phyloP scores from a whole-genome alignment of 2,113 vertebrate species.

The Fukomys damarensis region DNA sequence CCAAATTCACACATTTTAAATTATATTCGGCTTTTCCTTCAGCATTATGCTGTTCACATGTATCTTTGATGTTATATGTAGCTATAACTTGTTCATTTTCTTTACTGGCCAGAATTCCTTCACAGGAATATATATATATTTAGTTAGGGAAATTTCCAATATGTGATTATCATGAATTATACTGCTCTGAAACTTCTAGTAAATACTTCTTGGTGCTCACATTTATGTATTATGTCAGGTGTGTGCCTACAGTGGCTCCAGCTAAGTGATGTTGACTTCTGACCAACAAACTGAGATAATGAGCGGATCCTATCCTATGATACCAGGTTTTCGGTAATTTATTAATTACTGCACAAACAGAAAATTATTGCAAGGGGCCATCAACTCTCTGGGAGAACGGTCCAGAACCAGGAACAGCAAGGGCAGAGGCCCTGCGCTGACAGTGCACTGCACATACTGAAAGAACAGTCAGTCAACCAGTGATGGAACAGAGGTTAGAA shows the following conservation, averaged over 20 bases:
- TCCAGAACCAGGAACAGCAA: background rate
- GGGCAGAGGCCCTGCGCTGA: background rate
- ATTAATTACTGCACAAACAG: background rate
- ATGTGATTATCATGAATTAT: background rate
- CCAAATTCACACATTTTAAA: background rate
- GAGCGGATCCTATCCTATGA: background rate
- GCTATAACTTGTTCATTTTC: slow-evolving; percentile 22
- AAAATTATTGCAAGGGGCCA: background rate
- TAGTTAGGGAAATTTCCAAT: background rate
- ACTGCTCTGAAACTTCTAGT: background rate
- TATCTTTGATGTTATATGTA: background rate
- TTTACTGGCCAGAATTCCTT: background rate
- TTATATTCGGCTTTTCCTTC: background rate
- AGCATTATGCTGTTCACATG: background rate
- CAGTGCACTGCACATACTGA: background rate
- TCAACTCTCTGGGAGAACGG: background rate
- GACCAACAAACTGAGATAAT: background rate
- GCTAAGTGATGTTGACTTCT: background rate
- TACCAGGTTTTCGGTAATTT: background rate
- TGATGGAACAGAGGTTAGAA: background rate
- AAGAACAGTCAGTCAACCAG: background rate
- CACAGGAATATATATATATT: background rate
- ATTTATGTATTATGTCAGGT: background rate
- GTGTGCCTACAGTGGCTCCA: background rate
- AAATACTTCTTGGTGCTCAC: background rate